Evolutionary conservation across 2,888 invertebrate species (phyloP), one percentile per base, ranked within the genome.

Genomic region (Dichetophora obliterata): DNA sequence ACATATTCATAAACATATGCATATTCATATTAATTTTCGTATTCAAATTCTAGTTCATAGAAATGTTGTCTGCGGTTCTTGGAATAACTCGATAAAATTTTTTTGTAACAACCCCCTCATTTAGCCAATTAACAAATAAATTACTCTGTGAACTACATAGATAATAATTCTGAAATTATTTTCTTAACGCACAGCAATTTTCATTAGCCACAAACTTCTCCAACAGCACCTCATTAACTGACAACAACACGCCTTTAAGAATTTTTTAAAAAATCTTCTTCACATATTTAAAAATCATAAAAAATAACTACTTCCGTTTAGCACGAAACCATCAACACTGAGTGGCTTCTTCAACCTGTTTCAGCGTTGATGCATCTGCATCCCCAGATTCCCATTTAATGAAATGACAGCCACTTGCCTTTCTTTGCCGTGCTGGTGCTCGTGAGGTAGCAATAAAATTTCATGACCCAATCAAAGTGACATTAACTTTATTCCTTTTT

Each of bases 401-500:
- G 16, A 27, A 19, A 16, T 22, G 14, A 37, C 50, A 69, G 68
- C 48, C 68, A 48, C 65, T 70, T 54, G 70, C 70, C 61, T 43
- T n/a, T 4, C 31, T 31, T n/a, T 43, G 48, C 71, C n/a, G 0
- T 19, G 8, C 22, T 50, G n/a, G 14, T 24, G 27, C 63, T 16
- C 52, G 14, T 43, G 66, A 74, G 74, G 74, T 74, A 66, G 43
- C 81, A 81, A 83, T 83, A 81, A 83, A 84, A 83, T 82, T 80
- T 80, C 83, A 85, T 83, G 82, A 83, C 81, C 82, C 82, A 82
- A 82, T 83, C 84, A 84, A 85, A 84, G 78, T 82, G 83, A 81
- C 83, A 84, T 83, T 83, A 81, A 82, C 77, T 81, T 83, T 80
- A 80, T 61, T 57, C n/a, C 19, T 63, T 27, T 50, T 27, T 16